These are phyloP conservation scores for Patella pellucida DNA, from an alignment of 2,888 invertebrate genomes.

Conservation along the genomic window DNA sequence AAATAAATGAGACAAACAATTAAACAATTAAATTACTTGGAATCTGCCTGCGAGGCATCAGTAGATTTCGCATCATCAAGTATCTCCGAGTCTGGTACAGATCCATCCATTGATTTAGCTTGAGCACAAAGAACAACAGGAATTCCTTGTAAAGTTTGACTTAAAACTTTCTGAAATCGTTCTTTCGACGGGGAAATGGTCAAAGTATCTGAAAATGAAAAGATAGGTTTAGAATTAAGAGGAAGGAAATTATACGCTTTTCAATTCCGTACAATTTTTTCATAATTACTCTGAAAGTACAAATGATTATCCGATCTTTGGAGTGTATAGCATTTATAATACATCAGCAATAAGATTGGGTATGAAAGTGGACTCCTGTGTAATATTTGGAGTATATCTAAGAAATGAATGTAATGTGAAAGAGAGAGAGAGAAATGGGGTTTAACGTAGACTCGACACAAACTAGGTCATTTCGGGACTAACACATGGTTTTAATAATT, in stretches of 20 bases:
- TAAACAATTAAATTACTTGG: no score
- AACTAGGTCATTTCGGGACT: no score
- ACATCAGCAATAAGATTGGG: no score
- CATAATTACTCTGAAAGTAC: no score
- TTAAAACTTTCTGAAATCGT: slow-evolving; percentile 52
- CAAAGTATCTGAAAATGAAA: slow-evolving; percentile 49
- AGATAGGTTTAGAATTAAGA: background rate
- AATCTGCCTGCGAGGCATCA: slow-evolving; percentile 26
- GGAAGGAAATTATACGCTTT: no score
- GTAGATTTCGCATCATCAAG: slow-evolving; percentile 34
- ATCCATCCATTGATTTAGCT: slow-evolving; percentile 59
- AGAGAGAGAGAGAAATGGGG: no score
- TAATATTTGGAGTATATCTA: no score
- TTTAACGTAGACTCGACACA: no score
- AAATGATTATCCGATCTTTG: background rate
- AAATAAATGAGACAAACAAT: background rate
- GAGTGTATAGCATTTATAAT: background rate
- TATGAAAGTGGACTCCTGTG: no score
- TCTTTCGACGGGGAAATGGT: slow-evolving; percentile 59
- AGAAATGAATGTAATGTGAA: no score
- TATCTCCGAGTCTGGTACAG: slow-evolving; percentile 36
- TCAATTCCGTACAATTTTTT: no score
- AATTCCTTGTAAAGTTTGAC: slow-evolving; percentile 54
- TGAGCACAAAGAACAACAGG: slow-evolving; percentile 57
- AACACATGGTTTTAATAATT: no score